Evolutionary conservation across 1,140 invertebrate genomes (phyloP).

Genomic region (Conus ventricosus): DNA sequence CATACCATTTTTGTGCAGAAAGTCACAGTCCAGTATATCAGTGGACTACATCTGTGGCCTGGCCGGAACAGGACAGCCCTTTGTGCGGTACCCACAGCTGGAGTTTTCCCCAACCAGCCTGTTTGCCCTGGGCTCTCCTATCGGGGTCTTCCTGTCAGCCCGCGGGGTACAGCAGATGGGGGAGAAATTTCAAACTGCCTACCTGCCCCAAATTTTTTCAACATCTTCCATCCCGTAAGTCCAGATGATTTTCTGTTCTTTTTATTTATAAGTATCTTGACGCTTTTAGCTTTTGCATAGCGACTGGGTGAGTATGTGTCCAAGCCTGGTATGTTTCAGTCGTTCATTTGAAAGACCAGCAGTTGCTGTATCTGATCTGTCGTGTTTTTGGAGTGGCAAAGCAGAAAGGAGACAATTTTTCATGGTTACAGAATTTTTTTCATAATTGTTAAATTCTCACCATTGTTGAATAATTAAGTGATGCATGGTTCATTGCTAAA

Average conservation of each 20-base stretch:
- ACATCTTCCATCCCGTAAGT: slow-evolving; percentile 93
- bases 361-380: too few relatives aligned
- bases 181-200: slow-evolving; percentile 84
- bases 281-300: too few relatives aligned
- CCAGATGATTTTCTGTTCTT: background rate
- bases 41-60: slow-evolving; percentile 64
- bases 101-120: slow-evolving; percentile 88
- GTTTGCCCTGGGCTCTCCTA: slow-evolving; percentile 96
- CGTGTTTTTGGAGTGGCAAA: too few relatives aligned
- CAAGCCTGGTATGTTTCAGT: too few relatives aligned
- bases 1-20: background rate
- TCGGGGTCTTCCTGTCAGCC: slow-evolving; percentile 95
- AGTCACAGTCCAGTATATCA: slow-evolving; percentile 48
- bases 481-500: too few relatives aligned
- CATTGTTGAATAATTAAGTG: too few relatives aligned
- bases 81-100: slow-evolving; percentile 76
- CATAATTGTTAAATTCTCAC: too few relatives aligned
- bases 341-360: too few relatives aligned
- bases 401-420: too few relatives aligned
- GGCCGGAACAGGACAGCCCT: slow-evolving; percentile 86
- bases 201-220: slow-evolving; percentile 94
- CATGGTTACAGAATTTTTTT: too few relatives aligned
- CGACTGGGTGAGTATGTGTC: too few relatives aligned
- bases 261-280: too few relatives aligned
- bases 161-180: slow-evolving; percentile 91